Base-by-base conservation (phyloP, 2,797 vertebrate species). In the Spinus pinus region DNA sequence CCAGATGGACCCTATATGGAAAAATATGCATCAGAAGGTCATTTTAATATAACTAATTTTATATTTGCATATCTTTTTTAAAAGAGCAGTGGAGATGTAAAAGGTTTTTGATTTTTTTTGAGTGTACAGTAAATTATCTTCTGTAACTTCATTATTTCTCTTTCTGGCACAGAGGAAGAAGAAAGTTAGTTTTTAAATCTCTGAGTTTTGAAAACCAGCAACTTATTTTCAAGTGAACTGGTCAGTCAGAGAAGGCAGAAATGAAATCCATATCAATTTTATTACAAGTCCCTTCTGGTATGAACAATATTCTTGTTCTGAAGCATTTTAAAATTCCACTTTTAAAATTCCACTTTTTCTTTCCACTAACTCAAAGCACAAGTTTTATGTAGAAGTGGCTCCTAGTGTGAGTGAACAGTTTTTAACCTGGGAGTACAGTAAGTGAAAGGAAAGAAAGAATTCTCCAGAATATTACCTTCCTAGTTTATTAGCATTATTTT, bases 1-100 rank as follows among this genome's bases (percentile, higher is more conserved):
- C 94, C 97, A 90, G 97, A 97, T 94, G 95, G 95, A 61, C 97
- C 97, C 97, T 98, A 51, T 37, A 88, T 35, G 33, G 75, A 92
- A 96, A 96, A 74, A 81, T 11, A 94, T 9, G 7, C 11, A 90
- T 58, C 17, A 95, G 62, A 90, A 90, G 2, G 37, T 79, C 2
- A 67, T 72, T 90, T 82, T 57, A 46, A 66, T 82, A 66, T 20
- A 88, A 64, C 2, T 56, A 22, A 21, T 10, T 14, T 82, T 86
- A n/a, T n/a, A 6, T 61, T 57, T 80, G 31, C 17, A 37, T 33
- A 78, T 7, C 24, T 70, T 8, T 42, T 75, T 75, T 79, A 31
- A 35, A 90, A 85, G 14, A 86, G 6, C 7, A 54, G 10, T 37
- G 39, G 8, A 14, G 6, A 46, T 7, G 6, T 54, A 86, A 91